Base-by-base conservation (phyloP, 1,140 invertebrate genomes). In the Drosophila nigrodunni region DNA sequence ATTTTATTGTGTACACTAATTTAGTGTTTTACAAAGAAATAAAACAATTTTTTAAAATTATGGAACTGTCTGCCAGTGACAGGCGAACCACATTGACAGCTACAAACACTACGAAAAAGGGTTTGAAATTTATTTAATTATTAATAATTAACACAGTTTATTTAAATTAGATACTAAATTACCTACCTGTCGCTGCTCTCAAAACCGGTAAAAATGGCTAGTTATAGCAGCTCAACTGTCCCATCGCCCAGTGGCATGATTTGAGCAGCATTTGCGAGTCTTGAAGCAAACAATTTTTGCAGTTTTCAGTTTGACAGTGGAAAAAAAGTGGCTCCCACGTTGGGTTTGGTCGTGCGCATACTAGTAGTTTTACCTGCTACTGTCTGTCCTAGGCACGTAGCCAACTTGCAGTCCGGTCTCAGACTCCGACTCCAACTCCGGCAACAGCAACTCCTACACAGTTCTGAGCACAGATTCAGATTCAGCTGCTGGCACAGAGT, bases 351-450 rank as follows among this genome's bases (percentile, higher is more conserved):
- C 41, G 64, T 49, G 43, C 55, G 50, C 55, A 49, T 46, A 30
- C 25, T 30, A 30, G 25, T 30, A 52, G 43, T 37, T 50, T 49
- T 30, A 59, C 54, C 34, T 30, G 35, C 8, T 58, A 35, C n/a
- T 39, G 10, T 25, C 11, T 41, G 47, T 39, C 44, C 65, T 58
- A 13, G 66, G 35, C 66, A 68, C 55, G 55, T 52, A 68, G 5
- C 43, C 46, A 43, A 35, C 55, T 39, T 59, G 21, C 35, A 37
- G 65, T 43, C 35, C 35, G 41, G n/a, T 34, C 8, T 7, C 9
- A 10, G 13, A 49, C 43, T 49, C 25, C 21, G 2, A 11, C 3
- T 15, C 11, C 21, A 5, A 25, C 43, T 8, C 58, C 6, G 8
- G 1, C 57, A 30, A 30, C 25, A 30, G 25, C 25, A 6, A 30